Evolutionary conservation across 1,140 invertebrate species (phyloP), one percentile per base, ranked within the genome.

Genomic region (Trichonephila inaurata): DNA sequence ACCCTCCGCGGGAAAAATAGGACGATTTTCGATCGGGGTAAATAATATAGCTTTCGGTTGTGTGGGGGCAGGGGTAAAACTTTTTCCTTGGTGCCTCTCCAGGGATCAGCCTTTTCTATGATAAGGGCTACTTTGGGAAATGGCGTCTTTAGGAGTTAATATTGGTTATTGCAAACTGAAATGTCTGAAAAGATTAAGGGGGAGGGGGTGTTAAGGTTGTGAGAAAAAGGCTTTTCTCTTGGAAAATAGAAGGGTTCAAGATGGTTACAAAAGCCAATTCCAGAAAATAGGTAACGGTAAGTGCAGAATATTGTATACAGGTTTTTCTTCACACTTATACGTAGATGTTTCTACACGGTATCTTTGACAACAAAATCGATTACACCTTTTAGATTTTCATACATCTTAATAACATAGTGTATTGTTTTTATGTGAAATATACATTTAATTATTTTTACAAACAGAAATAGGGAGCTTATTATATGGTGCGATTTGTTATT

Each of bases 11-110:
- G 82, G 72, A 40, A 77, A 83, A 60, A 58, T 58, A 83, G 82
- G 82, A 60, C 40, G 14, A 83, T 83, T 83, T 83, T 83, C 82
- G 51, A 83, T 83, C 51, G 44, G n/a, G 51, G 44, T 83, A 83
- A 83, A 60, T 83, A 51, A 60, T 51, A 18, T 16, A 51, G 19
- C 82, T 83, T 83, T 60, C 14, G 40, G 18, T 51, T 10, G 51
- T 51, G 10, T 51, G 10, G 21, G 61, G 72, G 28, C 72, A 77
- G 72, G 24, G 72, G 28, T 77, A 77, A 40, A 77, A 77, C 18
- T 28, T 14, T n/a, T 40, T 77, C 28, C 18, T 18, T 77, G 12
- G 12, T 28, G 14, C 82, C 51, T 19, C 51, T 44, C 51, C 44
- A 51, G 28, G 18, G 82, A 14, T 83, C 82, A 83, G 82, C 21